Base-by-base conservation (phyloP, 2,888 invertebrate species). In the Platycheirus rosarum region DNA sequence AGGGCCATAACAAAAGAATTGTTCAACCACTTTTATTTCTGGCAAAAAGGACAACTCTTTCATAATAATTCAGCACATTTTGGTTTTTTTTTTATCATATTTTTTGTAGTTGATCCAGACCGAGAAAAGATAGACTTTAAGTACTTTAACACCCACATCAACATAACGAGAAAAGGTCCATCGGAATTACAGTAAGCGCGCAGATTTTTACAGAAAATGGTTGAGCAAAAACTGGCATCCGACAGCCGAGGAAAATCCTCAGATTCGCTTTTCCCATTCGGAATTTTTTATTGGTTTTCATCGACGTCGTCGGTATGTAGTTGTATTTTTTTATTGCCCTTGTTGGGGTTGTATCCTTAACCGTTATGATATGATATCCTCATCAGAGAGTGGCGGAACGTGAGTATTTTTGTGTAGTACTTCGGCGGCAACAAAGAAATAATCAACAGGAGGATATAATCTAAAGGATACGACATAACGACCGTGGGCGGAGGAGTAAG, bases 391-490 rank as follows among this genome's bases (percentile, higher is more conserved):
- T 82, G 82, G 71, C 68, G 71, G 82, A 77, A 82, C 82, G 82
- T 82, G 82, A 77, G 82, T 77, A 44, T 60, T 66, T 42, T 77
- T 57, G 63, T 82, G 82, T 77, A 73, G 77, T 71, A 82, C 71
- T 77, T 66, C 32, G 44, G 63, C 68, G 68, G 82, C 71, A 82
- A 77, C 82, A 82, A 82, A 82, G 82, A 82, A 82, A 77, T 76
- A 82, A 77, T 82, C 82, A 82, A 82, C 82, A 82, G 82, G 82
- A 82, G 77, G 77, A 77, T 82, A 76, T 77, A 82, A 82, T 77
- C 82, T 77, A 42, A 77, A 77, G 82, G 77, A 82, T 82, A 77
- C 63, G 63, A 76, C 48, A 82, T 62, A 55, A 55, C 68, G 68
- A 26, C 46, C 44, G 11, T 5, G 9, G 35, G 53, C 35, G 53